Evolutionary conservation across 2,888 invertebrate genomes (phyloP), one percentile per base, ranked within the genome.

Genomic region (Calameuta pallipes): DNA sequence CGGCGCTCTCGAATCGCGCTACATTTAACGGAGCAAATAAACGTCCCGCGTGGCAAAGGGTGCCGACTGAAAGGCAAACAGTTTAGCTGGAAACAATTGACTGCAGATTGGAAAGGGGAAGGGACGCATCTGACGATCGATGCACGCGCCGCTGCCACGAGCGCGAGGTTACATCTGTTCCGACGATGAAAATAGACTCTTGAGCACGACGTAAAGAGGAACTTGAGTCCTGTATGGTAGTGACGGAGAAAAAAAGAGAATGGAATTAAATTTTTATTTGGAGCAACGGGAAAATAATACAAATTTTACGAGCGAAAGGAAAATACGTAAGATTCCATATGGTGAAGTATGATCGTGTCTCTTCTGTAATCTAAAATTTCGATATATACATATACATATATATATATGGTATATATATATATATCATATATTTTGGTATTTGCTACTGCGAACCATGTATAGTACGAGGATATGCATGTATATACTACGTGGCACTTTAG

Each of bases 11-110:
- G 71, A 71, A 34, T 71, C 87, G 83, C 85, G 83, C 81, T 85
- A 85, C 87, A 87, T 88, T 89, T 87, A 89, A 85, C 88, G 87
- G 89, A 88, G 88, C 88, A 89, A 89, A 89, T 86, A 89, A 88
- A 88, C 86, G 88, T 82, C 86, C 86, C 84, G 86, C 86, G 85
- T 78, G 79, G 88, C 86, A 87, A 89, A 90, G 90, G 90, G 90
- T 89, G 89, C 89, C 89, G 90, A 89, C 90, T 90, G 90, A 90
- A 91, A 91, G 89, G 91, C 91, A 91, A 91, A 91, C 91, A 91
- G 91, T 91, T 91, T 91, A 91, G 90, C 90, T 91, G 91, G 91
- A 91, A 91, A 91, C 91, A 91, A 91, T 91, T 91, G 91, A 91
- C 90, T 91, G 91, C 90, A 91, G 91, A 91, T 91, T 91, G 91